These are phyloP conservation scores for Mactra quadrangularis DNA, from an alignment of 1,140 invertebrate genomes.

Conservation along the genomic window DNA sequence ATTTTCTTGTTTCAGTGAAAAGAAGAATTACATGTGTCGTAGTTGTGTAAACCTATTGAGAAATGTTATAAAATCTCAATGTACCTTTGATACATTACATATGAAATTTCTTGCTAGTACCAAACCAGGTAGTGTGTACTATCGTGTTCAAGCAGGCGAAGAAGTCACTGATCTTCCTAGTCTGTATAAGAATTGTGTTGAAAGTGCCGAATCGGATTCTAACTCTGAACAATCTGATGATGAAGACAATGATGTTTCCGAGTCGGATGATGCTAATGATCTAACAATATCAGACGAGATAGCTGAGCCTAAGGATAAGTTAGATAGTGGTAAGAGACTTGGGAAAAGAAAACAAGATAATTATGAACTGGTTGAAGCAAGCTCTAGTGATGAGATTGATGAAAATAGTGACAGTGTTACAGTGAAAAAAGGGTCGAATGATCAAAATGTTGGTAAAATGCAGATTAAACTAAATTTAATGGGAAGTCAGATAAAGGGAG, in stretches of 20 bases:
- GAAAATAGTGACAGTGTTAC: too few relatives aligned
- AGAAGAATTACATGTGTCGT: conserved; percentile 23
- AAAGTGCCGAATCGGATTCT: too few relatives aligned
- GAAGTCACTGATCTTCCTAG: background rate
- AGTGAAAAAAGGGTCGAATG: too few relatives aligned
- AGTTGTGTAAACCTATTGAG: conserved; percentile 20
- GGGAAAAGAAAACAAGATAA: background rate
- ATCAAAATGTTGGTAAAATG: too few relatives aligned
- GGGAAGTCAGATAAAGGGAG: background rate
- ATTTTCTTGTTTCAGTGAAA: conserved; percentile 20
- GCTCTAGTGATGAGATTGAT: background rate
- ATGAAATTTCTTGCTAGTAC: background rate
- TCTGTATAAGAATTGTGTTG: too few relatives aligned
- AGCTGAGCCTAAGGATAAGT: too few relatives aligned
- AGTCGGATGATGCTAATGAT: too few relatives aligned
- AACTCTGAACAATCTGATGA: too few relatives aligned
- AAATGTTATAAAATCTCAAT: conserved; percentile 25
- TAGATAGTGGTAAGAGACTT: too few relatives aligned
- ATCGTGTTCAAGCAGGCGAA: background rate
- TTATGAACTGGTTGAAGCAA: background rate
- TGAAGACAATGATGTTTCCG: too few relatives aligned
- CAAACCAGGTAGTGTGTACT: background rate
- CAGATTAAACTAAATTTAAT: background rate
- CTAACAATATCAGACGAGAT: too few relatives aligned
- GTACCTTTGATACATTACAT: conserved; percentile 14